Base-by-base conservation (phyloP, 2,113 vertebrate genomes). In the Coreoperca whiteheadi region DNA sequence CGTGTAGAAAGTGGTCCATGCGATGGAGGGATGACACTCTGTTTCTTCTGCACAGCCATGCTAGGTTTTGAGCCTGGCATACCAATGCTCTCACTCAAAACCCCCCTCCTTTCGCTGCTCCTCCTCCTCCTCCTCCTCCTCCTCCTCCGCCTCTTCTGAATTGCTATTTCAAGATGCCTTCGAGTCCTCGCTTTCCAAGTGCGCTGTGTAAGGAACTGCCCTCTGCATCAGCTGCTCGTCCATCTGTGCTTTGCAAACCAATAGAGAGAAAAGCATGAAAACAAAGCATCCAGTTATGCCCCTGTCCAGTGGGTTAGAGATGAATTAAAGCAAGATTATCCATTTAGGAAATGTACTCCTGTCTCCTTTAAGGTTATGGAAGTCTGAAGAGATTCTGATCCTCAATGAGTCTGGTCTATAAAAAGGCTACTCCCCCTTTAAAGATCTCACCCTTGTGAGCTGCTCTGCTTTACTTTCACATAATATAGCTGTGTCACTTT, bases 11-110 rank as follows among this genome's bases (percentile, higher is more conserved):
- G 83, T 1, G 90, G 89, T 80, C 89, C 87, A 85, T 85, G 91
- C 43, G 90, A 88, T 82, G 91, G 86, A 91, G 90, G 89, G 88
- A 86, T 64, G 70, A 37, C 89, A 64, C 83, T 88, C 81, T 84
- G 90, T 34, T 89, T 94, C 91, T 93, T 93, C 90, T 91, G 87
- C 74, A 88, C 92, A 51, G 91, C 91, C 94, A 94, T 94, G 89
- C 83, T 89, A 70, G 80, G 63, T 65, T 86, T 37, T 87, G 87
- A 93, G 89, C 70, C 69, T 84, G 84, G 89, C 84, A 88, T 93
- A 76, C 87, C 86, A 83, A 41, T 37, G 89, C 87, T 88, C 74
- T 72, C 28, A 41, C 84, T 87, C 74, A 61, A 82, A 74, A 64
- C 5, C 75, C 77, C 79, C 43, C 59, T 59, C 54, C 74, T 46